These are phyloP conservation scores for Prionace glauca DNA, from an alignment of 2,797 vertebrate species.

Conservation along the genomic window DNA sequence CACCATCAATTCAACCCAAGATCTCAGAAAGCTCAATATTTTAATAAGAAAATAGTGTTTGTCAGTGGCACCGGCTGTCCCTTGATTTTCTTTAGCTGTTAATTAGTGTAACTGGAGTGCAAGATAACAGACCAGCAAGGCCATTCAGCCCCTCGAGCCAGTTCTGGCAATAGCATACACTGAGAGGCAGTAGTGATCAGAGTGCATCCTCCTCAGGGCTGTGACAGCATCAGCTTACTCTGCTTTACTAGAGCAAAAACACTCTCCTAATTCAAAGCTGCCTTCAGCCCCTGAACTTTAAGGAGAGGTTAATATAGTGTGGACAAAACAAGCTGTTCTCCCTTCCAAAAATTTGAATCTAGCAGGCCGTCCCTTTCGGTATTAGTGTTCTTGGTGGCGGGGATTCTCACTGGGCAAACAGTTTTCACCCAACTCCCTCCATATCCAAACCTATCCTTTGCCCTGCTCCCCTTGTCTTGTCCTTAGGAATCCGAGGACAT, in stretches of 20 bases:
- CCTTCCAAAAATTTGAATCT: background rate
- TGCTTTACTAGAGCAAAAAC: background rate
- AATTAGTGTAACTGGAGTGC: background rate
- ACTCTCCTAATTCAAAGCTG: background rate
- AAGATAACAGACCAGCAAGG: background rate
- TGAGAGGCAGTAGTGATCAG: background rate
- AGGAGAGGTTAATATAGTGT: background rate
- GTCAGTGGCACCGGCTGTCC: no score
- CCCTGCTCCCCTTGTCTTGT: background rate
- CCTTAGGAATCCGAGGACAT: background rate
- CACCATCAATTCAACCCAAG: no score
- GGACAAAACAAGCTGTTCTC: background rate
- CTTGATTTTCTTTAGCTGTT: background rate
- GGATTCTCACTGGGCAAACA: background rate
- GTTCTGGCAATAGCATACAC: background rate
- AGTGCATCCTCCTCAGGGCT: background rate
- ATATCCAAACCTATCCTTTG: background rate
- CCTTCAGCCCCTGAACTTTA: background rate
- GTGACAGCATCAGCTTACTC: background rate
- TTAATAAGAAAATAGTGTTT: background rate
- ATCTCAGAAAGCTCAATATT: background rate
- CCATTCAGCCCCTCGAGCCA: background rate
- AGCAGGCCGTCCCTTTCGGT: background rate
- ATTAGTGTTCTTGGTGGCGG: background rate
- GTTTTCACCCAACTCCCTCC: no score